Evolutionary conservation across 2,113 vertebrate genomes (phyloP).

Genomic region (Mellivora capensis): DNA sequence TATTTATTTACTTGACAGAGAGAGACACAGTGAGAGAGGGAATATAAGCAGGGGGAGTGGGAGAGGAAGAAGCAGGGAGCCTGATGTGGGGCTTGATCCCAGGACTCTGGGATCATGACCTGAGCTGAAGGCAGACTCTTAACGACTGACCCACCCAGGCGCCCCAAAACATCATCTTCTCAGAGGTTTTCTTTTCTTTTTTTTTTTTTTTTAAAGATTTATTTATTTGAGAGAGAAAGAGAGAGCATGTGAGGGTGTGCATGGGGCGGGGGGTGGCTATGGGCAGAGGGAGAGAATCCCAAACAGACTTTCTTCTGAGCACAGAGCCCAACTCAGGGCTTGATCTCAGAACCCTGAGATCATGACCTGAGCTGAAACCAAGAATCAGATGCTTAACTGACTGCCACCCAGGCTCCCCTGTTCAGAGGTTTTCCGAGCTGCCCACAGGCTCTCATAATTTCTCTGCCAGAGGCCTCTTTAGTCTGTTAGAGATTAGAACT

Average conservation of each 20-base stretch:
- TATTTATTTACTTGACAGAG: too few species aligned
- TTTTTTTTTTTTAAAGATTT: not conserved
- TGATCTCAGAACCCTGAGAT: not conserved
- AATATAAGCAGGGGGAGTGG: too few species aligned
- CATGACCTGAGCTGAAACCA: not conserved
- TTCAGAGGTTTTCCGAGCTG: not conserved
- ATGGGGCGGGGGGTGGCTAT: accelerated
- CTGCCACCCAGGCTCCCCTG: not conserved
- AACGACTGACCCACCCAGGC: too few species aligned
- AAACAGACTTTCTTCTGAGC: not conserved
- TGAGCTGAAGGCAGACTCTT: too few species aligned
- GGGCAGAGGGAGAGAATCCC: not conserved
- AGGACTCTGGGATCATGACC: too few species aligned
- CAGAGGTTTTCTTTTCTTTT: not conserved
- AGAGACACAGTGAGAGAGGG: too few species aligned
- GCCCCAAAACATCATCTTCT: not conserved
- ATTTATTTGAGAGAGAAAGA: not conserved
- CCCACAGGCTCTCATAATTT: not conserved
- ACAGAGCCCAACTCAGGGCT: not conserved
- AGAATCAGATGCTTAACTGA: not conserved
- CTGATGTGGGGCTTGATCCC: too few species aligned
- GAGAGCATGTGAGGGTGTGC: not conserved
- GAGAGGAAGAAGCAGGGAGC: too few species aligned
- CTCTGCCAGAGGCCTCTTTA: not conserved
- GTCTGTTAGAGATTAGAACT: not conserved